Evolutionary conservation across 2,113 vertebrate species (phyloP).

Genomic region (Cottus gobio): DNA sequence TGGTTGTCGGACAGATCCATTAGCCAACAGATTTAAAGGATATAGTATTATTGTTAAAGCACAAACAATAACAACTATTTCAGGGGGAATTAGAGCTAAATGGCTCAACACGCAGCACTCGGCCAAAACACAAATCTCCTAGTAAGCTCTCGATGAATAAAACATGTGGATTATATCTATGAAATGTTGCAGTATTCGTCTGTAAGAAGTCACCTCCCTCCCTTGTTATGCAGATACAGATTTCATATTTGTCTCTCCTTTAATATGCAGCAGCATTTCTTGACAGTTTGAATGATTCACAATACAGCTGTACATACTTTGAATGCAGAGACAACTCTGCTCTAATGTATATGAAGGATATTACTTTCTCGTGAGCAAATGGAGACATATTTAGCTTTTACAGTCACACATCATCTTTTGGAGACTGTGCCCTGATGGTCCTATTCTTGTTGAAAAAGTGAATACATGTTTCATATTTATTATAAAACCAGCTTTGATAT

Average conservation of each 20-base stretch:
- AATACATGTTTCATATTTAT: background rate
- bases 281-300: constrained; percentile 57
- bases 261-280: constrained; percentile 26
- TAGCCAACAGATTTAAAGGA: constrained; percentile 58
- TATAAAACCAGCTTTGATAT: background rate
- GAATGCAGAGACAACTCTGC: constrained; percentile 16
- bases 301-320: constrained; percentile 33
- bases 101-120: constrained; percentile 45
- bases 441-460: background rate
- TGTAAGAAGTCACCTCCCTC: constrained; percentile 37
- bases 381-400: constrained; percentile 1
- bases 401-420: background rate
- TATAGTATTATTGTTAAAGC: constrained; percentile 57
- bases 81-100: constrained; percentile 59
- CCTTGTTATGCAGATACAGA: constrained; percentile 52
- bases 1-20: constrained; percentile 59
- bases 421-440: background rate
- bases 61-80: constrained; percentile 60
- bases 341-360: constrained; percentile 48
- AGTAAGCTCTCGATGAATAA: constrained; percentile 58
- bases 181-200: constrained; percentile 35
- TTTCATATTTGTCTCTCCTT: constrained; percentile 34
- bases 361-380: constrained; percentile 13
- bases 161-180: constrained; percentile 60
- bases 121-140: constrained; percentile 47